Evolutionary conservation across 1,140 invertebrate genomes (phyloP).

Genomic region (Heliconius himera): DNA sequence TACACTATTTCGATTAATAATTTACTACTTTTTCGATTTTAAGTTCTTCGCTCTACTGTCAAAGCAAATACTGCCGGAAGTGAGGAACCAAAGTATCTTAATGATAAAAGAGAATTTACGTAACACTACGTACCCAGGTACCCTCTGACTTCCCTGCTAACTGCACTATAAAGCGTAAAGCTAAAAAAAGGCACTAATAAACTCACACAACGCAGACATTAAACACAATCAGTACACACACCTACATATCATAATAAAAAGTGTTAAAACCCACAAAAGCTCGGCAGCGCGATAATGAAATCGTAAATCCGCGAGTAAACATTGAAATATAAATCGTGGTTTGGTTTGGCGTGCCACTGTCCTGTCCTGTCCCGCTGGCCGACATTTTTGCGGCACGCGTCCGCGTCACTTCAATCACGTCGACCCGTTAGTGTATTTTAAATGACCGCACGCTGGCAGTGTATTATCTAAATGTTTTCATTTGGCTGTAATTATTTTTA

Average conservation of each 20-base stretch:
- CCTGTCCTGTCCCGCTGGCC: slow-evolving; percentile 45
- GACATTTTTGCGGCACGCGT: slow-evolving; percentile 58
- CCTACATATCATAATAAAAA: slow-evolving; percentile 6
- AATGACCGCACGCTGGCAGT: slow-evolving; percentile 1
- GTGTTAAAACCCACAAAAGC: slow-evolving; percentile 15
- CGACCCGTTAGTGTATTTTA: slow-evolving; percentile 2
- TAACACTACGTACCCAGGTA: too few relatives aligned
- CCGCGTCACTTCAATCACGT: slow-evolving; percentile 57
- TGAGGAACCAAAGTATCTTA: too few relatives aligned
- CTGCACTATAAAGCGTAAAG: too few relatives aligned
- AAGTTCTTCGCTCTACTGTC: too few relatives aligned
- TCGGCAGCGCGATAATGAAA: slow-evolving; percentile 54
- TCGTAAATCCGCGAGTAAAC: slow-evolving; percentile 61
- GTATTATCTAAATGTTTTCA: neutral
- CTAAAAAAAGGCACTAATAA: neutral
- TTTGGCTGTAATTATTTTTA: neutral
- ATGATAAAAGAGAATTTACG: too few relatives aligned
- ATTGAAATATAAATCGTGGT: slow-evolving; percentile 62
- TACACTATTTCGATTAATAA: too few relatives aligned
- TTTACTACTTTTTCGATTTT: too few relatives aligned
- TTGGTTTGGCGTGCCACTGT: slow-evolving; percentile 58
- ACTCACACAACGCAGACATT: neutral
- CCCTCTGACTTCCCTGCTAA: too few relatives aligned
- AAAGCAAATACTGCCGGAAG: too few relatives aligned
- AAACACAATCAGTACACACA: neutral